Base-by-base conservation (phyloP, 1,140 invertebrate species). In the Akabosia matsudoensis region DNA sequence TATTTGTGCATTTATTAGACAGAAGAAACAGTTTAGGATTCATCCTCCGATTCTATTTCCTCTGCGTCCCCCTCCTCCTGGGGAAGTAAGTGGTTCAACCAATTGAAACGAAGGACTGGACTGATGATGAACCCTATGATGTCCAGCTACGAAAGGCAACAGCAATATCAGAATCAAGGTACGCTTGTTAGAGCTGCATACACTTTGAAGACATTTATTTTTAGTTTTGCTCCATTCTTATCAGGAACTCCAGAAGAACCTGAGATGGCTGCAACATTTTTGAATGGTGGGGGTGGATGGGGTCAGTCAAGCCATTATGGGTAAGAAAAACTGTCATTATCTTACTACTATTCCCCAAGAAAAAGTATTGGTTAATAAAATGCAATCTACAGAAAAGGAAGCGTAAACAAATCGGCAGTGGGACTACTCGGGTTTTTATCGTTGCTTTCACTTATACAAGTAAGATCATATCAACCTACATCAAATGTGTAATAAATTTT, bases 391-490 rank as follows among this genome's bases (percentile, higher is more conserved):
- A 67, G 61, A 22, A 67, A 67, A n/a, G 61, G 7, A 7, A 22
- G 28, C 28, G 72, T 76, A 13, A 76, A 76, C n/a, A 76, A 76
- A 16, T 76, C 75, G 31, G 75, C 75, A n/a, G 75, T 76, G 3
- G 75, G 75, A 0, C 54, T 76, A 1, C 37, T 76, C 10, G 75
- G 75, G 64, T 76, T 76, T 73, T n/a, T 76, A 1, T 73, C 70
- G 4, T 26, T 76, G 18, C 18, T 76, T 0, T 76, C 75, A 0
- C 14, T 76, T 0, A 76, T 76, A 72, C 74, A 75, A 22, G 54
- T 56, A n/a, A n/a, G n/a, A n/a, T n/a, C n/a, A 56, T 24, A 56
- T 13, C 10, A 56, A 56, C 7, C 10, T 3, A 56, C n/a, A 4
- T 22, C 24, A 56, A 22, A 56, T 56, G 54, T 16, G 14, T 56